Evolutionary conservation across 2,113 vertebrate species (phyloP), one percentile per base, ranked within the genome.

Genomic region (human): DNA sequence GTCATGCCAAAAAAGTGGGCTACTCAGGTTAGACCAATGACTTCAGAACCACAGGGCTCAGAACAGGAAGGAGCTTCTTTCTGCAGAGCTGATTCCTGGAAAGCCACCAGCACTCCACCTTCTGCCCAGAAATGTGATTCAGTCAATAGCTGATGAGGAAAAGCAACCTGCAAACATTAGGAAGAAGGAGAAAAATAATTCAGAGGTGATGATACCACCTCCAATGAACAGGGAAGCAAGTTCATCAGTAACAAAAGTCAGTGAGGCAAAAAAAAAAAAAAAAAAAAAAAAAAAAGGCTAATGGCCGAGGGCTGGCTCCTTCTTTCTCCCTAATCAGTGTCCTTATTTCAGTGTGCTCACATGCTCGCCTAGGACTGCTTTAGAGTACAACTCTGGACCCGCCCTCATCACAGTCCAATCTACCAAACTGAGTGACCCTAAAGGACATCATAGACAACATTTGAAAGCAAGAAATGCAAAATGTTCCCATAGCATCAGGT

Each of bases 251-350:
- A 38, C 55, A n/a, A 2, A 50, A 61, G 35, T 45, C 80, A 57
- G 0, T 3, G n/a, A 73, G 40, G 57, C 40, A 73, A 20, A 55
- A 55, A 55, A 27, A 68, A 11, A 1, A 0, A 59, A n/a, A 1
- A 3, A 38, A 38, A 38, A 38, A 38, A 78, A 20, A 11, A 1
- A 0, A 59, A n/a, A 0, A 1, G 16, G 22, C 66, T 22, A 5
- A 0, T 22, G 5, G 59, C 43, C 80, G 5, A 43, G 52, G 4
- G 32, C 17, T 9, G 55, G 22, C 75, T 30, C 45, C 48, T 48
- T 45, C 35, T 45, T 57, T 32, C 17, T 16, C 59, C 59, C 76
- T 27, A 20, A 35, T 30, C 32, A 13, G 8, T 1, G 1, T 10
- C 32, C 87, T 70, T 18, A 5, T 5, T 20, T 38, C 16, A 2